Conservation (phyloP, 2,113 vertebrate genomes). For the Puffinus mauretanicus region DNA sequence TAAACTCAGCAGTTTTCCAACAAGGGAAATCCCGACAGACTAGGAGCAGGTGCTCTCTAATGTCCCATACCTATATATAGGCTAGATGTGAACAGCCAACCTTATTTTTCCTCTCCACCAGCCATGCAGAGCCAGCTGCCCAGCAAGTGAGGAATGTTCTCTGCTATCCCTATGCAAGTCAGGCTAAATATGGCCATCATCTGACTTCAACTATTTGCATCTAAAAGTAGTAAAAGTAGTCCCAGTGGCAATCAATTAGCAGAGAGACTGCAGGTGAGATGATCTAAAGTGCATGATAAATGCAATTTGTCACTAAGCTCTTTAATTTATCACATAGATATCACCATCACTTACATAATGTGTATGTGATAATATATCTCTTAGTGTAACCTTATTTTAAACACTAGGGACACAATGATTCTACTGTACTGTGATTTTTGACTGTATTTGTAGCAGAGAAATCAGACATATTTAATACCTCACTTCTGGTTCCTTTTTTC, state of each 20-base stretch:
- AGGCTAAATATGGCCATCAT: not conserved
- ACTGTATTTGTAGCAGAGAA: not conserved
- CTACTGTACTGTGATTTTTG: not conserved
- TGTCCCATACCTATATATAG: not conserved
- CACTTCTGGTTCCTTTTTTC: not conserved
- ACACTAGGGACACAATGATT: not conserved
- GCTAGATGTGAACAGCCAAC: not conserved
- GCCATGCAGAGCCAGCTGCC: not conserved
- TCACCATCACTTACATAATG: not conserved
- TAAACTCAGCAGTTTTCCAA: not conserved
- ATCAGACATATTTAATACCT: not conserved
- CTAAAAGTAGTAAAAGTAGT: not conserved
- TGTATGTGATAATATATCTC: not conserved
- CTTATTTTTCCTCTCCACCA: not conserved
- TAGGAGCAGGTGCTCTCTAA: not conserved
- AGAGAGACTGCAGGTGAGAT: not conserved
- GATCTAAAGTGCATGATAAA: not conserved
- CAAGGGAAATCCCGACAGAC: not conserved
- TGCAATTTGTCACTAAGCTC: not conserved
- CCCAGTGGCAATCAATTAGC: not conserved
- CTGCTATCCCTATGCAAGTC: not conserved
- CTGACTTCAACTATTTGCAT: not conserved
- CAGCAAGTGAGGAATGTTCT: not conserved
- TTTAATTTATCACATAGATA: not conserved
- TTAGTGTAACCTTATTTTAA: not conserved